Conservation (phyloP, 2,888 invertebrate genomes). For the Polylopha cassiicola region DNA sequence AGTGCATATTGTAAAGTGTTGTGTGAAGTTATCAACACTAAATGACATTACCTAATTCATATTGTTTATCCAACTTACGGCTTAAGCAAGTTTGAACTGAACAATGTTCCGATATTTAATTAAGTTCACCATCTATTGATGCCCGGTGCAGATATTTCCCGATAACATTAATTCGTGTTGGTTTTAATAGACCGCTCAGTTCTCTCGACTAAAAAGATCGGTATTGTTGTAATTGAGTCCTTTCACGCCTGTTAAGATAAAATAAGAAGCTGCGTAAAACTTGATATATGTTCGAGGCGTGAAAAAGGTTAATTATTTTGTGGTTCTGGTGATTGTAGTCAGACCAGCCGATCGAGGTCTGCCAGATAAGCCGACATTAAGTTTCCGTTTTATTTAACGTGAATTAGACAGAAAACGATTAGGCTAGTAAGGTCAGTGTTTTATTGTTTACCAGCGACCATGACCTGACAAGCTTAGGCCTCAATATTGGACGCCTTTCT, state of each 20-base stretch:
- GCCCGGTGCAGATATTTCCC: no score
- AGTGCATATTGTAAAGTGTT: no score
- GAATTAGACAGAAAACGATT: slow-evolving; percentile 20
- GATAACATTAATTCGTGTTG: no score
- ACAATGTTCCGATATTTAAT: no score
- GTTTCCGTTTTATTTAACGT: slow-evolving; percentile 12
- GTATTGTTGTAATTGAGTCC: background rate
- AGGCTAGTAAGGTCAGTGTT: slow-evolving; percentile 15
- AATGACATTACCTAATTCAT: no score
- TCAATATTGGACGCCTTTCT: slow-evolving; percentile 13
- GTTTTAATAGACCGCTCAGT: no score
- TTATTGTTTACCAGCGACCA: slow-evolving; percentile 14
- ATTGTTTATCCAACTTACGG: no score
- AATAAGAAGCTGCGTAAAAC: background rate
- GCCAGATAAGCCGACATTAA: slow-evolving; percentile 19
- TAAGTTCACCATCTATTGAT: no score
- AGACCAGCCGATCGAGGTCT: slow-evolving; percentile 20
- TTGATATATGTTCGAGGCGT: slow-evolving; percentile 3
- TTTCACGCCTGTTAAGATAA: slow-evolving; percentile 1
- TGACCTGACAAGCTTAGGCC: slow-evolving; percentile 8
- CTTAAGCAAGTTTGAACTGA: no score
- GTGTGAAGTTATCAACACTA: no score
- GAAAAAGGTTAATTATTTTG: slow-evolving; percentile 18
- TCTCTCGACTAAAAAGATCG: no score
- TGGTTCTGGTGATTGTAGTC: slow-evolving; percentile 22